These are phyloP conservation scores for Dasypus novemcinctus DNA, from an alignment of 2,113 vertebrate genomes.

Conservation along the genomic window DNA sequence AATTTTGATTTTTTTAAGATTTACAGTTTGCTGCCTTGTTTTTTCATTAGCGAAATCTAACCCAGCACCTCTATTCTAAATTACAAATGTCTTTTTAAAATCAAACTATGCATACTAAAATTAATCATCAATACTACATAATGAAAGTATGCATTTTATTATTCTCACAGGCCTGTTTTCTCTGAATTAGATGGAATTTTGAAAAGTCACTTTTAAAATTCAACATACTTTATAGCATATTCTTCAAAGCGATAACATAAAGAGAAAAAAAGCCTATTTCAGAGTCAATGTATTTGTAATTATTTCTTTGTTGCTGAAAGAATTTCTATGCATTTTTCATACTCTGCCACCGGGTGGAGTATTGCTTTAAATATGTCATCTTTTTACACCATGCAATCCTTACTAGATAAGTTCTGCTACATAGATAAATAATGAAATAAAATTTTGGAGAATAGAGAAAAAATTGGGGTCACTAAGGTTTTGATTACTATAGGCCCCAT, in stretches of 20 bases:
- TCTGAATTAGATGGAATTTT: not conserved
- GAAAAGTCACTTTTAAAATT: not conserved
- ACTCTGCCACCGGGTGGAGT: constrained; percentile 85
- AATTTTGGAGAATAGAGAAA: constrained; percentile 42
- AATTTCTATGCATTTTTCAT: constrained; percentile 60
- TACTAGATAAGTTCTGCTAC: constrained; percentile 38
- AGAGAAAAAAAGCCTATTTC: not conserved
- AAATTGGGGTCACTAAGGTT: not conserved
- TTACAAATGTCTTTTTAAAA: not conserved
- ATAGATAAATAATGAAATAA: constrained; percentile 34
- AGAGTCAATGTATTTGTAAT: not conserved
- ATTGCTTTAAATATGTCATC: constrained; percentile 77
- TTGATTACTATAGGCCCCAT: not conserved
- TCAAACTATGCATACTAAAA: not conserved
- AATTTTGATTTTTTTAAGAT: constrained; percentile 30
- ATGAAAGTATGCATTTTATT: not conserved
- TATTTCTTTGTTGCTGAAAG: constrained; percentile 4
- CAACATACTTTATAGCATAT: not conserved
- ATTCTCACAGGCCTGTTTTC: not conserved
- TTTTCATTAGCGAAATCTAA: not conserved
- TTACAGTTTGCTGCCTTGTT: not conserved
- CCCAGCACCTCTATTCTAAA: not conserved
- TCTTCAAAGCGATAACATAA: constrained; percentile 23
- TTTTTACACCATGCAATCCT: not conserved
- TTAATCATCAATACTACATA: not conserved